A percentile compares a stretch with the other conserved stretches of the same genome.
phyloP scores from a whole-genome alignment of 2,888 invertebrate genomes.

The Plagiodera versicolora region DNA sequence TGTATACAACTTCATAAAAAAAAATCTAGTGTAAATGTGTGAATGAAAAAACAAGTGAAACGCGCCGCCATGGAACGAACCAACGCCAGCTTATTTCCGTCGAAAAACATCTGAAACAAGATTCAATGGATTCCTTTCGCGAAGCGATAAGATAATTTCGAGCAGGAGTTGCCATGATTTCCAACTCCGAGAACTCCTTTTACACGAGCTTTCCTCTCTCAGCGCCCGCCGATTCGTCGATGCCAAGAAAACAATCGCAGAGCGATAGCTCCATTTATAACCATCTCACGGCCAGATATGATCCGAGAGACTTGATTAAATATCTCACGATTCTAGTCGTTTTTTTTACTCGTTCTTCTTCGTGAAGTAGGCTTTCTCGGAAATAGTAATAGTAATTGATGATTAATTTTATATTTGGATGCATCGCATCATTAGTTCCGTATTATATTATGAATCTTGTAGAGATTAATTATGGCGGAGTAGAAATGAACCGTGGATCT shows the following conservation, averaged over 20 bases:
- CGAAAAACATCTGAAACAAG: background rate
- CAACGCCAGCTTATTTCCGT: background rate
- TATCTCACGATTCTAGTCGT: constrained; percentile 24
- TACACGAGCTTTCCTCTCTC: constrained; percentile 1
- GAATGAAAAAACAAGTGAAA: no score
- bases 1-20: no score
- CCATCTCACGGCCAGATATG: constrained; percentile 13
- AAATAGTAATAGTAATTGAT: constrained; percentile 23
- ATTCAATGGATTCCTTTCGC: background rate
- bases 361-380: constrained; percentile 14
- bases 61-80: background rate
- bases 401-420: constrained; percentile 24
- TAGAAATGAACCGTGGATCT: constrained; percentile 14
- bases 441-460: constrained; percentile 23
- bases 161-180: background rate
- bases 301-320: constrained; percentile 20
- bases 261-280: constrained; percentile 15
- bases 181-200: background rate
- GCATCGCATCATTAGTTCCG: constrained; percentile 25
- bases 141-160: background rate
- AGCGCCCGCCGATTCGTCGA: background rate
- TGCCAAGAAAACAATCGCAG: constrained; percentile 15
- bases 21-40: no score
- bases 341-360: no score
- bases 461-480: constrained; percentile 20